Evolutionary conservation across 2,113 vertebrate species (phyloP).

Genomic region (Lota lota): DNA sequence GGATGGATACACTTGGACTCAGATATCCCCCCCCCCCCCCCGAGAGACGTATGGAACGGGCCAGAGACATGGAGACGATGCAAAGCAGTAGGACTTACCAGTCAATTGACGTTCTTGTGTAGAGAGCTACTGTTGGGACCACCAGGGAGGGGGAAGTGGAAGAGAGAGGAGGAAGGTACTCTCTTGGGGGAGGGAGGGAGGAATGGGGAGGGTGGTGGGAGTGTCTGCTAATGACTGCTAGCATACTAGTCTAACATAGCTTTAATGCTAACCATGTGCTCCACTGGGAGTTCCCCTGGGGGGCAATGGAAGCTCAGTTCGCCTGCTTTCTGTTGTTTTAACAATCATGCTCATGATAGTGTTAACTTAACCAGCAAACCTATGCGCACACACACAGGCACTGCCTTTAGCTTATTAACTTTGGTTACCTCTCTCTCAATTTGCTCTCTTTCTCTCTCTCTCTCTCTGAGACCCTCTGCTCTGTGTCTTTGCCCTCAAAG

Average conservation of each 20-base stretch:
- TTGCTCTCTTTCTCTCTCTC: conserved; percentile 23
- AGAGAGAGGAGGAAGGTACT: neutral
- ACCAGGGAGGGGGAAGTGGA: neutral
- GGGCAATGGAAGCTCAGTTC: conserved; percentile 43
- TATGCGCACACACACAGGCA: conserved; percentile 26
- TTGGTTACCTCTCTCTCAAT: neutral
- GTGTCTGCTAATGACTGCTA: conserved; percentile 6
- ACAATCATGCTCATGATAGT: conserved; percentile 54
- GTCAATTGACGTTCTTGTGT: neutral
- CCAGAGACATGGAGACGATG: neutral
- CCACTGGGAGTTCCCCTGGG: conserved; percentile 24
- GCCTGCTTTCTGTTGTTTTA: conserved; percentile 61
- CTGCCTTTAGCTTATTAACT: conserved; percentile 52
- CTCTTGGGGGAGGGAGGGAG: no score
- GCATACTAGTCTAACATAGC: conserved; percentile 34
- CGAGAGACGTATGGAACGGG: conserved; percentile 14
- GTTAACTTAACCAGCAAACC: conserved; percentile 66
- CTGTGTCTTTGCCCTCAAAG: no score
- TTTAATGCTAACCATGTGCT: conserved; percentile 37
- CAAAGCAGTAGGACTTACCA: neutral
- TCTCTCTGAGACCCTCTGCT: no score
- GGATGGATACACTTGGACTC: conserved; percentile 36
- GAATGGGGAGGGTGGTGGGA: neutral
- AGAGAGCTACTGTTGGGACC: conserved; percentile 24
- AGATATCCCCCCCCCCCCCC: conserved; percentile 18